Percentiles rank a stretch among this genome's conserved stretches.
phyloP scores from a whole-genome alignment of 2,797 vertebrate species.

The Sylvilagus floridanus region DNA sequence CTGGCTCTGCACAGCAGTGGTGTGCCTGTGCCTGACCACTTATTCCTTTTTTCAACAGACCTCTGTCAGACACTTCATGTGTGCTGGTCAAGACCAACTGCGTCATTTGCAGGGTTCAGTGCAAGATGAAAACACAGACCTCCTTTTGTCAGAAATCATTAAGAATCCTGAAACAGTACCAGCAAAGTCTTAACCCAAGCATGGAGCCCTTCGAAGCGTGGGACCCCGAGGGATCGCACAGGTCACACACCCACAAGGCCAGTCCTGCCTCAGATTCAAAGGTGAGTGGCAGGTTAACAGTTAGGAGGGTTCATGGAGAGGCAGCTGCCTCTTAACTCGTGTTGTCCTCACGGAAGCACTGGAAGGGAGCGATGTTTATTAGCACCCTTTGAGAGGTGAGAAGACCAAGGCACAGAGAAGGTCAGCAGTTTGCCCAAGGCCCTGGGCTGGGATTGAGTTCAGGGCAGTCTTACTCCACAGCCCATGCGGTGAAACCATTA shows the following conservation, averaged over 20 bases:
- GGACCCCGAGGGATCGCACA: not conserved
- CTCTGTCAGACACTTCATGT: not conserved
- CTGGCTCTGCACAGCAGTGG: not conserved
- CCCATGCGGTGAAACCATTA: not conserved
- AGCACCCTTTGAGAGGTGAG: not conserved
- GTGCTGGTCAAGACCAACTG: not conserved
- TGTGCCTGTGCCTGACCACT: not conserved
- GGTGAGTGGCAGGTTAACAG: not conserved
- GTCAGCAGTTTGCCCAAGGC: not conserved
- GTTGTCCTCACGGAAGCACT: not conserved
- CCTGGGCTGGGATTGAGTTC: not conserved
- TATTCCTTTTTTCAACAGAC: not conserved
- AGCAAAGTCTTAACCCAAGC: not conserved
- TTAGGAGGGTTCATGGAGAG: not conserved
- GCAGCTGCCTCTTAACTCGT: not conserved
- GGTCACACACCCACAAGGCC: not conserved
- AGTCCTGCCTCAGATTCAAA: not conserved
- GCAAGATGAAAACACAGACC: not conserved
- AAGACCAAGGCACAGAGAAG: conserved; percentile 13
- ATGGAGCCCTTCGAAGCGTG: not conserved
- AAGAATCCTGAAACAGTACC: not conserved
- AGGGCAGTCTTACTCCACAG: not conserved
- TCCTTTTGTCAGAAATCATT: not conserved
- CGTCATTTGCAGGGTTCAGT: not conserved
- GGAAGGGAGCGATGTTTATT: not conserved